phyloP scores from a whole-genome alignment of 2,888 invertebrate genomes.

The Tetheella fluctuosa region DNA sequence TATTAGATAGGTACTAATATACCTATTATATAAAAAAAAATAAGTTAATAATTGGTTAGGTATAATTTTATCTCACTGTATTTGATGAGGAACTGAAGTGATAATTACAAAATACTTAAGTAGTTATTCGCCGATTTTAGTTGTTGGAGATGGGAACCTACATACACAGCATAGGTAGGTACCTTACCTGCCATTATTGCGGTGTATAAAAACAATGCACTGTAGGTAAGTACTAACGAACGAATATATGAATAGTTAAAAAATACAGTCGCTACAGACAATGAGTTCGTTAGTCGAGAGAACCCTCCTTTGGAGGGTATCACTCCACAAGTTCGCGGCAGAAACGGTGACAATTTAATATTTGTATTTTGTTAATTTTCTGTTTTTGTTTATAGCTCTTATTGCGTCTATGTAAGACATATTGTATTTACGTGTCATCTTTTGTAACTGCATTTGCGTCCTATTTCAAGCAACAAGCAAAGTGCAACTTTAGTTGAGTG shows the following conservation, averaged over 20 bases:
- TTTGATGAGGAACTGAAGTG: no score
- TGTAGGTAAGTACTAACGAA: constrained; percentile 23
- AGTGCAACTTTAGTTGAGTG: constrained; percentile 34
- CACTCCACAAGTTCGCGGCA: constrained; percentile 57
- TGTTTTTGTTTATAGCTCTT: neutral
- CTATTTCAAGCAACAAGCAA: constrained; percentile 11
- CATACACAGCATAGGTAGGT: neutral
- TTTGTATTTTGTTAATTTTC: constrained; percentile 13
- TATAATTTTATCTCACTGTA: no score
- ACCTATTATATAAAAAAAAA: no score
- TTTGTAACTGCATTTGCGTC: neutral
- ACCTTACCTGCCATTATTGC: constrained; percentile 13
- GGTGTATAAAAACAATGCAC: no score
- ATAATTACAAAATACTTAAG: no score
- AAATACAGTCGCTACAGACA: constrained; percentile 55
- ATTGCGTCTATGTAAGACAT: neutral
- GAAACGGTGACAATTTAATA: constrained; percentile 29
- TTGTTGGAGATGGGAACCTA: no score
- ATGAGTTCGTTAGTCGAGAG: constrained; percentile 76
- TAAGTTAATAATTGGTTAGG: no score
- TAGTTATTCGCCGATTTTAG: no score
- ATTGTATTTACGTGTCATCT: neutral
- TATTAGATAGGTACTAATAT: no score
- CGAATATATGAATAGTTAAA: constrained; percentile 20
- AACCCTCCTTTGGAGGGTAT: constrained; percentile 63